Conservation (phyloP, 1,140 invertebrate species). For the Grapholita molesta region DNA sequence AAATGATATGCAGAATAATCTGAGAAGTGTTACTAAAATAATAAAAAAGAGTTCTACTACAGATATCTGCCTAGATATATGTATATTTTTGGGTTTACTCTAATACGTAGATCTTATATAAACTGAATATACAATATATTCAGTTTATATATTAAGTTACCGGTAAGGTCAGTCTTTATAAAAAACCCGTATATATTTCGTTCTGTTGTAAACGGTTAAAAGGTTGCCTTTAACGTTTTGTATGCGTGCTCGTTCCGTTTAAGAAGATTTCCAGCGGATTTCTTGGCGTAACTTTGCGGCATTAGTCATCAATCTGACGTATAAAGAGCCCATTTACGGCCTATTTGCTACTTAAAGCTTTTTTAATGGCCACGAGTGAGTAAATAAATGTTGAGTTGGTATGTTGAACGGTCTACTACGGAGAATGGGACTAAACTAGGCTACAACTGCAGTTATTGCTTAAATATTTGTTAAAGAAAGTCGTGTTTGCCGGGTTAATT, state of each 20-base stretch:
- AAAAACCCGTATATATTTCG: neutral
- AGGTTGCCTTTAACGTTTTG: neutral
- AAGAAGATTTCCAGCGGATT: slow-evolving; percentile 1
- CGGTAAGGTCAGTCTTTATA: too few relatives aligned
- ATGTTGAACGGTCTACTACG: neutral
- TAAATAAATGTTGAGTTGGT: neutral
- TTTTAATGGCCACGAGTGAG: neutral
- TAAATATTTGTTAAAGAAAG: neutral
- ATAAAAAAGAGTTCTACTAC: too few relatives aligned
- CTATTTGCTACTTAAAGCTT: slow-evolving; percentile 11
- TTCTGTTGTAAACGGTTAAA: neutral
- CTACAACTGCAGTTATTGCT: too few relatives aligned
- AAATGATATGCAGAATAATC: too few relatives aligned
- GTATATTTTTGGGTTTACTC: too few relatives aligned
- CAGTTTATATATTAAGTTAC: too few relatives aligned
- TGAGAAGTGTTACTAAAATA: too few relatives aligned
- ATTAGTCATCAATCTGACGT: slow-evolving; percentile 14
- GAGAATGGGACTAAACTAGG: too few relatives aligned
- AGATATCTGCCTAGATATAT: too few relatives aligned
- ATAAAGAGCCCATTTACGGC: slow-evolving; percentile 15
- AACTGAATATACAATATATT: too few relatives aligned
- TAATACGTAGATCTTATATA: too few relatives aligned
- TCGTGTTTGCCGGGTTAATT: too few relatives aligned
- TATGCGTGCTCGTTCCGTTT: neutral
- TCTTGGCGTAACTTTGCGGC: slow-evolving; percentile 12